phyloP scores from a whole-genome alignment of 2,797 vertebrate genomes.

The Onychomys torridus region DNA sequence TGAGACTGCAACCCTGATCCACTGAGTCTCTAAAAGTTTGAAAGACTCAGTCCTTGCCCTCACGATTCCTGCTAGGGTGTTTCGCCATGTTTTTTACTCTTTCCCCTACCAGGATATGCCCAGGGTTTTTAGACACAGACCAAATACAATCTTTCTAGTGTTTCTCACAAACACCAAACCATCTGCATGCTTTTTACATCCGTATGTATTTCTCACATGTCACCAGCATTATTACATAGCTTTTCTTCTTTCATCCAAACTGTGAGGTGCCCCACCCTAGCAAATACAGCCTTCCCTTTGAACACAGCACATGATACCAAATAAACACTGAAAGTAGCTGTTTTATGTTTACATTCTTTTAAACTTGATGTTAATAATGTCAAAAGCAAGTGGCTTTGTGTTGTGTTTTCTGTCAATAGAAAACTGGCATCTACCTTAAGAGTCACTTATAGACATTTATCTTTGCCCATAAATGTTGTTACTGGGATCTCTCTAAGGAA shows the following conservation, averaged over 20 bases:
- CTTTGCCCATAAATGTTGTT: not conserved
- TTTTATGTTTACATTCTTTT: not conserved
- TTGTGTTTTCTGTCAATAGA: not conserved
- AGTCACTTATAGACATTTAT: not conserved
- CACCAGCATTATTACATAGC: not conserved
- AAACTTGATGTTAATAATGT: not conserved
- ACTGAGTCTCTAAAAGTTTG: not conserved
- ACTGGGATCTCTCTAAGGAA: not conserved
- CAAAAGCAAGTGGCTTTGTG: not conserved
- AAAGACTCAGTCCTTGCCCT: not conserved
- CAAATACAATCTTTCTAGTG: not conserved
- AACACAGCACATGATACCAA: not conserved
- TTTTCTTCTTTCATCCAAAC: not conserved
- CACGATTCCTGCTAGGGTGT: not conserved
- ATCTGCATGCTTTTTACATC: not conserved
- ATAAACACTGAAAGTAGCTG: not conserved
- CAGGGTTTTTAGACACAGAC: not conserved
- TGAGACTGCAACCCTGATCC: not conserved
- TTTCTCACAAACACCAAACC: not conserved
- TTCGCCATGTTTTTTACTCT: not conserved
- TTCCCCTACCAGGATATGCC: not conserved
- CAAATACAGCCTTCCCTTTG: not conserved
- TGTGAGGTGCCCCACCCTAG: not conserved
- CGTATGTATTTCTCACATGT: not conserved
- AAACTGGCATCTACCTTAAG: not conserved